A percentile compares a stretch with the other conserved stretches of the same genome.
Conservation (phyloP, 1,140 invertebrate genomes). For the Drosophila obscura region DNA sequence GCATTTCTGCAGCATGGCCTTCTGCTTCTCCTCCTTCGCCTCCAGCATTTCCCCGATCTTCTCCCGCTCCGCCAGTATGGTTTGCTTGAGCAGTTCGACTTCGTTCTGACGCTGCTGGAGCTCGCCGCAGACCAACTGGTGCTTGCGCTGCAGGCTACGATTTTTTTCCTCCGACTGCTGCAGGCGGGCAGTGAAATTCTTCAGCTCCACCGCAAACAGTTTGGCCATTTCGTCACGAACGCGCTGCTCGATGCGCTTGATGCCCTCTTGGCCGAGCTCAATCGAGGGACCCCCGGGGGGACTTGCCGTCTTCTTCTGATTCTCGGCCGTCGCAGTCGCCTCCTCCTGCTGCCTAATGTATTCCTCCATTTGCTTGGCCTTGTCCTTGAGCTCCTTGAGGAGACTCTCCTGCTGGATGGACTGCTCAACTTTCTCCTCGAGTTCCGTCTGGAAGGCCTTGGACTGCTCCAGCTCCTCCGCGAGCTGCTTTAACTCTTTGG, state of each 20-base stretch:
- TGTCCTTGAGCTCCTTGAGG: constrained; percentile 85
- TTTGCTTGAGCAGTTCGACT: constrained; percentile 85
- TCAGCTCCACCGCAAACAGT: constrained; percentile 86
- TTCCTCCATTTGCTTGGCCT: constrained; percentile 85
- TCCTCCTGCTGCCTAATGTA: constrained; percentile 78
- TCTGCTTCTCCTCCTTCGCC: constrained; percentile 81
- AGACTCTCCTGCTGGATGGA: constrained; percentile 84
- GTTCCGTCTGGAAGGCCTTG: constrained; percentile 39
- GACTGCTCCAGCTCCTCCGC: constrained; percentile 52
- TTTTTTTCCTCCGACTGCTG: constrained; percentile 85
- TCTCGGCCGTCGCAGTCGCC: not conserved
- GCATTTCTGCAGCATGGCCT: constrained; percentile 57
- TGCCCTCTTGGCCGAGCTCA: constrained; percentile 50
- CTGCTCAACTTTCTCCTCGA: constrained; percentile 54
- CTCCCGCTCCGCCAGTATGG: constrained; percentile 85
- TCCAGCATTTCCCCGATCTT: constrained; percentile 85
- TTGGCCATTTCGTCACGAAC: constrained; percentile 86
- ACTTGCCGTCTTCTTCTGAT: constrained; percentile 16
- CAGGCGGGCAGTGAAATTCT: constrained; percentile 84
- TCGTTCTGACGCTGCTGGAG: constrained; percentile 83
- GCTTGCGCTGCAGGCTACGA: constrained; percentile 84
- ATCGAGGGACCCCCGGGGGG: constrained; percentile 7
- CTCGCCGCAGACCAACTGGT: constrained; percentile 84
- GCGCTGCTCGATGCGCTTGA: constrained; percentile 78
- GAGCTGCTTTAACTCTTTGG: constrained; percentile 59